Base-by-base conservation (phyloP, 2,888 invertebrate genomes). In the Eilema sororculum region DNA sequence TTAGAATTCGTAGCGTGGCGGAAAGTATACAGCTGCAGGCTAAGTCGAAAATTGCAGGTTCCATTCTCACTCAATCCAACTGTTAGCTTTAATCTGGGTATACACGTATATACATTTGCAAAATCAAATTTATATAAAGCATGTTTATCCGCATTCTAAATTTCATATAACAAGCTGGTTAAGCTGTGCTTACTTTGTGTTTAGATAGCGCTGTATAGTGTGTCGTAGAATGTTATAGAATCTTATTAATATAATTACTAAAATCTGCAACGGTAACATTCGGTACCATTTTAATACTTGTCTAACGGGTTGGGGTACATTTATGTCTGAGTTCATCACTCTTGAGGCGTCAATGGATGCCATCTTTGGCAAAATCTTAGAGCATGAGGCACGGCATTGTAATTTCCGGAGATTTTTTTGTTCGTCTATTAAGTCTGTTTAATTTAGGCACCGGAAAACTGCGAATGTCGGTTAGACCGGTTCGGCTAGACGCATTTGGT, bases 381-480 rank as follows among this genome's bases (percentile, higher is more conserved):
- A 68, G 65, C 72, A 71, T 88, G 88, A 90, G 76, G 76, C 84
- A 88, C 78, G 80, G 75, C 78, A 77, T 83, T 83, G 84, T 85
- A 85, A 91, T 91, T 92, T 91, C 90, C 91, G 90, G 90, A 86
- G 84, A 74, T 72, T 87, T 90, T 89, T 86, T 87, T 82, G 78
- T 77, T 79, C 73, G 77, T 85, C 86, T 87, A 90, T 89, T 88
- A 89, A 86, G 81, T 86, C 81, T 83, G 79, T 87, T 88, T 87
- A 88, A 90, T 88, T 90, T 88, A 69, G 87, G 86, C 85, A 84
- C 86, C 87, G 87, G 87, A 86, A 88, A 89, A 88, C 84, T 84
- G 79, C 78, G 81, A 86, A 84, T 84, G 89, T 87, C 90, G 86
- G 89, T 88, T 88, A 76, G 78, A 91, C 89, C 89, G 89, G 89